These are phyloP conservation scores for Sturnira hondurensis DNA, from an alignment of 2,113 vertebrate species.

Conservation along the genomic window DNA sequence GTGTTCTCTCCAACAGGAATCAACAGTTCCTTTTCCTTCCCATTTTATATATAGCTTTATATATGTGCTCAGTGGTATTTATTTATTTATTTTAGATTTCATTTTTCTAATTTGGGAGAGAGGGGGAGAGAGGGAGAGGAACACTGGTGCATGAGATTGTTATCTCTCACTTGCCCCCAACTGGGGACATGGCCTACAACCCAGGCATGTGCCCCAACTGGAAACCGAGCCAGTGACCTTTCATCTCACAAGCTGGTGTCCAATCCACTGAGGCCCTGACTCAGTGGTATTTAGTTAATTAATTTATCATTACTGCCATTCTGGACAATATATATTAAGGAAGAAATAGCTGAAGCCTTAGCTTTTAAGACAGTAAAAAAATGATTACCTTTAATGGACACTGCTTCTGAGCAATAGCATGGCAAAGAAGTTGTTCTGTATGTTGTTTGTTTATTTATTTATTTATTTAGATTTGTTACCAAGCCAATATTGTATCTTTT, in stretches of 20 bases:
- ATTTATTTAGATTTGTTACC: slow-evolving; percentile 49
- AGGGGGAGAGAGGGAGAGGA: too few relatives aligned
- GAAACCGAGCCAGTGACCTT: too few relatives aligned
- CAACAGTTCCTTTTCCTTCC: slow-evolving; percentile 68
- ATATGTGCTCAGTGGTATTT: slow-evolving; percentile 72
- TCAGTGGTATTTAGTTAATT: slow-evolving; percentile 77
- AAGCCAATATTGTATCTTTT: slow-evolving; percentile 82
- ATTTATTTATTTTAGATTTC: not conserved
- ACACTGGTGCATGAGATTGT: too few relatives aligned
- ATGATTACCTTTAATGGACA: slow-evolving; percentile 71
- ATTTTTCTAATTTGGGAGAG: too few relatives aligned
- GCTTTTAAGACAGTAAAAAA: slow-evolving; percentile 73
- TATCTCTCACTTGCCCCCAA: too few relatives aligned
- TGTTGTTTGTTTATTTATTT: slow-evolving; percentile 24
- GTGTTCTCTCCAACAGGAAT: slow-evolving; percentile 74
- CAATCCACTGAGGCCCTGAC: not conserved
- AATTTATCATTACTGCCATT: slow-evolving; percentile 78
- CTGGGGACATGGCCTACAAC: too few relatives aligned
- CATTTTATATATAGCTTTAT: slow-evolving; percentile 58
- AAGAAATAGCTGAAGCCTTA: slow-evolving; percentile 74
- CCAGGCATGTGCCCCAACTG: too few relatives aligned
- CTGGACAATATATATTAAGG: slow-evolving; percentile 70
- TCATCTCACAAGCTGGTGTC: too few relatives aligned
- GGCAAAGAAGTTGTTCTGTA: slow-evolving; percentile 54
- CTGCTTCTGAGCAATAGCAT: not conserved